Conservation (phyloP, 2,888 invertebrate genomes). For the Drosophila acutilabella region DNA sequence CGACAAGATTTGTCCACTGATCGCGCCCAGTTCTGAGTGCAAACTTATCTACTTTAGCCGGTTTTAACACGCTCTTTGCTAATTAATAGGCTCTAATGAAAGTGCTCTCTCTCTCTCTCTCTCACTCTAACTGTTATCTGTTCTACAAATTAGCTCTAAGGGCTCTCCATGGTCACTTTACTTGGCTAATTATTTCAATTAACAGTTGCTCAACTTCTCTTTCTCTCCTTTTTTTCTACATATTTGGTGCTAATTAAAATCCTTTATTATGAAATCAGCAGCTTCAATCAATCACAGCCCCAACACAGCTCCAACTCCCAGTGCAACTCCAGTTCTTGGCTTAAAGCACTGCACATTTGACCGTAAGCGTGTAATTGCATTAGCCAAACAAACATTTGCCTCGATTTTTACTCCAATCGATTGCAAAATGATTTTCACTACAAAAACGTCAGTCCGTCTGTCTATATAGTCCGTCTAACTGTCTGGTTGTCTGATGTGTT, state of each 20-base stretch:
- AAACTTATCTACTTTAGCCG: conserved; percentile 64
- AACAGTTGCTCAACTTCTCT: background rate
- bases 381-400: conserved; percentile 60
- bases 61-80: conserved; percentile 72
- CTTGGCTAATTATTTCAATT: no score
- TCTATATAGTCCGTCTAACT: background rate
- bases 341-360: conserved; percentile 63
- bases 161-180: background rate
- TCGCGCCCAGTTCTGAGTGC: conserved; percentile 44
- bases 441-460: conserved; percentile 37
- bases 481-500: conserved; percentile 19
- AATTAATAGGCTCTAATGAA: conserved; percentile 71
- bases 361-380: conserved; percentile 81
- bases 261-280: conserved; percentile 77
- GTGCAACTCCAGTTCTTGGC: conserved; percentile 7
- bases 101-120: background rate
- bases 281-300: conserved; percentile 50
- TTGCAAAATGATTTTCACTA: conserved; percentile 74
- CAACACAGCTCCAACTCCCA: conserved; percentile 12
- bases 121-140: background rate
- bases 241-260: conserved; percentile 80
- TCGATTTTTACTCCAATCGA: conserved; percentile 45
- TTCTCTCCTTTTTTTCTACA: conserved; percentile 6
- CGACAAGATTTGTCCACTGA: conserved; percentile 66
- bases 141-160: background rate